phyloP scores from a whole-genome alignment of 2,888 invertebrate species.

The Biston stratarius region DNA sequence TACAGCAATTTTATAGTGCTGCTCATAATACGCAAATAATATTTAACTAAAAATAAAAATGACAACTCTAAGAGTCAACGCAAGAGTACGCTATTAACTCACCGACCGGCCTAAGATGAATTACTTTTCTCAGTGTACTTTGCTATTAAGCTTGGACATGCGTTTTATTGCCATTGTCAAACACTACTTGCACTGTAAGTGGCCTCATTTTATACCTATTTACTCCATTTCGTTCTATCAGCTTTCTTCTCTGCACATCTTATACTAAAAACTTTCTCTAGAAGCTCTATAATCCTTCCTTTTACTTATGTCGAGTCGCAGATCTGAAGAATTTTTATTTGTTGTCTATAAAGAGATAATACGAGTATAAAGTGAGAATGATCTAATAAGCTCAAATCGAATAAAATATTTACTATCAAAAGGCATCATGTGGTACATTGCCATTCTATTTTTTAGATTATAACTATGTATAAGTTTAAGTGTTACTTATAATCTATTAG shows the following conservation, averaged over 20 bases:
- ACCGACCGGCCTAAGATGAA: no score
- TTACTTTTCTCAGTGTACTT: no score
- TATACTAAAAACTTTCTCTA: no score
- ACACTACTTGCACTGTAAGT: not conserved
- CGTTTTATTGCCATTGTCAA: not conserved
- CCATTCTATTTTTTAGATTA: conserved; percentile 9
- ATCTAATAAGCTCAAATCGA: conserved; percentile 19
- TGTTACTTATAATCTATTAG: not conserved
- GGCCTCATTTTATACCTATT: not conserved
- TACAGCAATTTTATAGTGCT: no score
- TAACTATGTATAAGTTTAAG: not conserved
- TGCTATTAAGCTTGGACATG: no score
- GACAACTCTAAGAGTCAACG: no score
- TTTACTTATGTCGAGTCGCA: no score
- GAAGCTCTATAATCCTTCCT: no score
- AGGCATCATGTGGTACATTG: conserved; percentile 1
- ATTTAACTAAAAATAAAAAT: no score
- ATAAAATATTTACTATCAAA: conserved; percentile 5
- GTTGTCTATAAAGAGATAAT: not conserved
- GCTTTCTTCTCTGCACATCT: not conserved
- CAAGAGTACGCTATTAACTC: no score
- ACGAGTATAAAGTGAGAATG: not conserved
- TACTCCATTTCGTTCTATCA: not conserved
- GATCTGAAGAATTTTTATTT: not conserved
- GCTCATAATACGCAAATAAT: no score